These are phyloP conservation scores for Dreissena polymorpha DNA, from an alignment of 1,140 invertebrate species.

Conservation along the genomic window DNA sequence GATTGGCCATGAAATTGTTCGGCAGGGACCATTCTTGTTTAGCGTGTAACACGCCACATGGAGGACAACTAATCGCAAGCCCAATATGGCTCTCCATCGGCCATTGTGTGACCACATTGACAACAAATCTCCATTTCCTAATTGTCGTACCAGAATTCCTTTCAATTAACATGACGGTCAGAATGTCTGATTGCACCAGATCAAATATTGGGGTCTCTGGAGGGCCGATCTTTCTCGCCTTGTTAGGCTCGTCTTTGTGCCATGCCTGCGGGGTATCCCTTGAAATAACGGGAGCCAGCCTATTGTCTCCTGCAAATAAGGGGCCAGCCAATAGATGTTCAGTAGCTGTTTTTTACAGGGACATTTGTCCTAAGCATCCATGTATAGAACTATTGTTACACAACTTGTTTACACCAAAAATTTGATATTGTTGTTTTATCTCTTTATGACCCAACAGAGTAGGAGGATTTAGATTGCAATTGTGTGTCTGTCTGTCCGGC, in stretches of 20 bases:
- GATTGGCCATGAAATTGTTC: no score
- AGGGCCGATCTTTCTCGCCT: conserved; percentile 12
- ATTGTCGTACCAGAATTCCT: conserved; percentile 38
- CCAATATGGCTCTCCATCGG: conserved; percentile 38
- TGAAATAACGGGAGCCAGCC: neutral
- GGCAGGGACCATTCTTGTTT: neutral
- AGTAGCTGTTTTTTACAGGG: no score
- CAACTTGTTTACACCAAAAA: no score
- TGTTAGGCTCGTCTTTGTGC: conserved; percentile 19
- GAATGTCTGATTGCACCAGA: conserved; percentile 28
- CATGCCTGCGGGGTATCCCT: conserved; percentile 24
- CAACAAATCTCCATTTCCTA: conserved; percentile 37
- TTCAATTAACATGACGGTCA: conserved; percentile 52
- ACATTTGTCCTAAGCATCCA: no score
- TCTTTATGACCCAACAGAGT: no score
- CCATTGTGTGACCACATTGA: conserved; percentile 53
- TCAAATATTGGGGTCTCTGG: conserved; percentile 41
- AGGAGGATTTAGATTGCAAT: no score
- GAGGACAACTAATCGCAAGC: neutral
- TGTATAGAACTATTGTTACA: no score
- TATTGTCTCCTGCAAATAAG: no score
- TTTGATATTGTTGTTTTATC: no score
- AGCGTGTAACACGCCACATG: conserved; percentile 6
- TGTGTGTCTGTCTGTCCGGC: no score
- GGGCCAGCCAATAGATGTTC: no score